phyloP scores from a whole-genome alignment of 2,113 vertebrate species.

The Strix uralensis region DNA sequence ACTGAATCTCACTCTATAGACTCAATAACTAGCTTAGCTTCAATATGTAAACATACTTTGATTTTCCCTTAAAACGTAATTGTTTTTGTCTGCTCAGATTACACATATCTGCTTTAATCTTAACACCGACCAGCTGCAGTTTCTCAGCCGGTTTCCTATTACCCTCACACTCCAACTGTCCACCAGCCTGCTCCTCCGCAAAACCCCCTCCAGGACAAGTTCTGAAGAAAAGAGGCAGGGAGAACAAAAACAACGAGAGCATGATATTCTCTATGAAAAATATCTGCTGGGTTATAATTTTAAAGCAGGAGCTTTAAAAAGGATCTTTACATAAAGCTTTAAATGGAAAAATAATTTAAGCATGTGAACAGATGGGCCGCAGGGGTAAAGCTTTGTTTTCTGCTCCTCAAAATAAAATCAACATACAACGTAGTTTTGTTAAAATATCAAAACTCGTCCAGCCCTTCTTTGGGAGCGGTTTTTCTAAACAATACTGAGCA shows the following conservation, averaged over 20 bases:
- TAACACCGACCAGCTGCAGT: background rate
- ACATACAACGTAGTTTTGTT: background rate
- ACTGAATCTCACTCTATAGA: background rate
- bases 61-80: background rate
- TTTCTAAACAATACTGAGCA: background rate
- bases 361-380: background rate
- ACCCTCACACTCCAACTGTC: fast-evolving
- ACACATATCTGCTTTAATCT: background rate
- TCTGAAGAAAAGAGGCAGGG: background rate
- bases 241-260: background rate
- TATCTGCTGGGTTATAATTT: background rate
- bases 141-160: background rate
- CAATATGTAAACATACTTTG: background rate
- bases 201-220: background rate
- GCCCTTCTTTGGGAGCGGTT: background rate
- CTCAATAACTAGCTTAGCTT: background rate
- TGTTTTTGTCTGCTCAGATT: background rate
- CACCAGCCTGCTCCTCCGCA: background rate
- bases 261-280: background rate
- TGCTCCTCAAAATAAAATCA: background rate
- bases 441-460: background rate
- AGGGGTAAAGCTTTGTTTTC: background rate
- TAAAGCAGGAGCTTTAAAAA: background rate
- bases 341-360: background rate
- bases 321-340: background rate